Evolutionary conservation across 2,797 vertebrate species (phyloP), one percentile per base, ranked within the genome.

Genomic region (Menidia menidia): DNA sequence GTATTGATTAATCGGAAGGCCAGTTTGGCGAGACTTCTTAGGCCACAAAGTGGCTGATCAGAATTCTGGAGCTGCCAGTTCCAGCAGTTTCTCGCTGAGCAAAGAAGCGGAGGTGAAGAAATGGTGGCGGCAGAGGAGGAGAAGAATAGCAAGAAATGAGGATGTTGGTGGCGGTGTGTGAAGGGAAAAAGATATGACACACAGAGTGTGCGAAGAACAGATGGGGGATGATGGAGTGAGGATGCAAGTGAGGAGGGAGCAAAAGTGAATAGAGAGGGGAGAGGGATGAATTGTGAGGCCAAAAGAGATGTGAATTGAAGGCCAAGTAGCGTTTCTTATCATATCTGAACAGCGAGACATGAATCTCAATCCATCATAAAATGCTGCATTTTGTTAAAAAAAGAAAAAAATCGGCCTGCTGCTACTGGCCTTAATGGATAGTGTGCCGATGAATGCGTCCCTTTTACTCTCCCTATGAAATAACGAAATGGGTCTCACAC

Each of bases 31-130:
- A 88, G 90, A 79, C 74, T 91, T 83, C 86, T 83, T 76, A 69
- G 70, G 75, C 68, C 89, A 75, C 89, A 92, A 94, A 94, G 89
- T 93, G 90, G 86, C 88, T 93, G 89, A 94, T 93, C 92, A 90
- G 90, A 81, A 93, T 93, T 94, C 91, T 90, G 73, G 53, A 84
- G 83, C 84, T 54, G 83, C 76, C 19, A 43, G 85, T 84, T 81
- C 64, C 75, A 60, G 66, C 71, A 39, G 84, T 71, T 84, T 77
- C 88, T 86, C 48, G 63, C 82, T 77, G 79, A 64, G 89, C 77
- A 35, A 54, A 19, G 79, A 77, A 64, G 75, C 71, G 73, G 73
- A 80, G 72, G 79, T 67, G 80, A 78, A 60, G 68, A 75, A 68
- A 78, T 2, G 13, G 71, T 32, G 57, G 71, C 25, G 74, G 48